phyloP scores from a whole-genome alignment of 2,113 vertebrate genomes.

The Dinomys branickii region DNA sequence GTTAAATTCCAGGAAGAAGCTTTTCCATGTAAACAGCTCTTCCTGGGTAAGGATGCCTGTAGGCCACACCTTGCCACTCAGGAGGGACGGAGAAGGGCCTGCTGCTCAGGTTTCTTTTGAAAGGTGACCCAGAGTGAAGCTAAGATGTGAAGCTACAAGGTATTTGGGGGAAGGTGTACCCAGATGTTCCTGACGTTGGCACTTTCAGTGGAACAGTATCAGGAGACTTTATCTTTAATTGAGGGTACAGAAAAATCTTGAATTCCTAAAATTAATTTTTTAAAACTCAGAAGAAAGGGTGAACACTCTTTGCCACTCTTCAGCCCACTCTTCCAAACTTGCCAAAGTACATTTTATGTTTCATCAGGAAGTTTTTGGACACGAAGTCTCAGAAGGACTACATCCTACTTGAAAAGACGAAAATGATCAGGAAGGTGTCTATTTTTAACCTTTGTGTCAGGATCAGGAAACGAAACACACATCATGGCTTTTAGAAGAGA shows the following conservation, averaged over 20 bases:
- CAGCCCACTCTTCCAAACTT: background rate
- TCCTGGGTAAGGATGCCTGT: background rate
- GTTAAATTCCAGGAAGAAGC: background rate
- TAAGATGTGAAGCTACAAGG: slow-evolving; percentile 63
- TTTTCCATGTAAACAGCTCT: background rate
- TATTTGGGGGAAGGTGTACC: slow-evolving; percentile 52
- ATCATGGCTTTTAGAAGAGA: background rate
- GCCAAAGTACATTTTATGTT: slow-evolving; percentile 76
- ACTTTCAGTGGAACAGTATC: slow-evolving; percentile 62
- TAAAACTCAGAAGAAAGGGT: slow-evolving; percentile 49
- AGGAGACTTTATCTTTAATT: slow-evolving; percentile 68
- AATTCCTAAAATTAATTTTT: slow-evolving; percentile 63
- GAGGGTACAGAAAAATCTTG: slow-evolving; percentile 72
- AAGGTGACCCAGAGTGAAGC: slow-evolving; percentile 50
- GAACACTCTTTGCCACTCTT: slow-evolving; percentile 71
- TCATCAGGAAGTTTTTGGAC: slow-evolving; percentile 58
- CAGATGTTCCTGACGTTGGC: slow-evolving; percentile 45
- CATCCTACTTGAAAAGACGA: slow-evolving; percentile 55
- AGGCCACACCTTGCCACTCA: background rate
- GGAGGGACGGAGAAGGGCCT: background rate
- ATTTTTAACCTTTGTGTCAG: slow-evolving; percentile 36
- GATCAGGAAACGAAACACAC: slow-evolving; percentile 27
- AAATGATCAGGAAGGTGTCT: no score
- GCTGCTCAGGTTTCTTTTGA: slow-evolving; percentile 58
- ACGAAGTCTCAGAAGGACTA: slow-evolving; percentile 47